Conservation (phyloP, 2,888 invertebrate genomes). For the Lycocerus yunnanus region DNA sequence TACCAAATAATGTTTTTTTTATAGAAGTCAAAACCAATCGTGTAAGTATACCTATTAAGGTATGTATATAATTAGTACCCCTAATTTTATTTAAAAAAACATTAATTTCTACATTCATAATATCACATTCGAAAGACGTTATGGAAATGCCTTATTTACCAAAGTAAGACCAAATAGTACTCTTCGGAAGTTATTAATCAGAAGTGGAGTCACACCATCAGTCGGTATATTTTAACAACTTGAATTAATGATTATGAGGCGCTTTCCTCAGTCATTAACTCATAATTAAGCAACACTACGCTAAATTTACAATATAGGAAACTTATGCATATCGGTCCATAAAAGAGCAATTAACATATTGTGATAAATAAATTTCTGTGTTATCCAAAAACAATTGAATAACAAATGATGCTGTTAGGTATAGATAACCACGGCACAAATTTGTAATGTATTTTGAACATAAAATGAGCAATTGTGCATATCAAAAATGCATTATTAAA, state of each 20-base stretch:
- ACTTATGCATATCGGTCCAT: background rate
- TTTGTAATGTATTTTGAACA: no score
- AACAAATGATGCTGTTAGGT: background rate
- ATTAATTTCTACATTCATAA: slow-evolving; percentile 41
- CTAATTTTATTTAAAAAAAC: background rate
- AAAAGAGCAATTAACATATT: background rate
- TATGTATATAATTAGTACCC: background rate
- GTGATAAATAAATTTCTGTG: background rate
- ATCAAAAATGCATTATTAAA: no score
- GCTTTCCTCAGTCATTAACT: slow-evolving; percentile 8
- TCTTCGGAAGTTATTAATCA: slow-evolving; percentile 20
- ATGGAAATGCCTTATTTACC: slow-evolving; percentile 28
- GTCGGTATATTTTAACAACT: slow-evolving; percentile 34
- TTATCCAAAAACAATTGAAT: background rate
- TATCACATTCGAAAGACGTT: slow-evolving; percentile 39
- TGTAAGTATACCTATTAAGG: background rate
- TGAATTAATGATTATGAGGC: slow-evolving; percentile 23
- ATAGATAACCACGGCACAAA: no score
- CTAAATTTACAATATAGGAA: slow-evolving; percentile 11
- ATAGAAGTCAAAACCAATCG: background rate
- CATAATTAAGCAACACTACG: slow-evolving; percentile 21
- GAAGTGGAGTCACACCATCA: slow-evolving; percentile 34
- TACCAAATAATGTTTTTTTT: background rate
- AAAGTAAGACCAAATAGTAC: slow-evolving; percentile 17
- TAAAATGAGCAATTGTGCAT: no score